Evolutionary conservation across 2,113 vertebrate genomes (phyloP), one percentile per base, ranked within the genome.

Genomic region (Alethe castanea): DNA sequence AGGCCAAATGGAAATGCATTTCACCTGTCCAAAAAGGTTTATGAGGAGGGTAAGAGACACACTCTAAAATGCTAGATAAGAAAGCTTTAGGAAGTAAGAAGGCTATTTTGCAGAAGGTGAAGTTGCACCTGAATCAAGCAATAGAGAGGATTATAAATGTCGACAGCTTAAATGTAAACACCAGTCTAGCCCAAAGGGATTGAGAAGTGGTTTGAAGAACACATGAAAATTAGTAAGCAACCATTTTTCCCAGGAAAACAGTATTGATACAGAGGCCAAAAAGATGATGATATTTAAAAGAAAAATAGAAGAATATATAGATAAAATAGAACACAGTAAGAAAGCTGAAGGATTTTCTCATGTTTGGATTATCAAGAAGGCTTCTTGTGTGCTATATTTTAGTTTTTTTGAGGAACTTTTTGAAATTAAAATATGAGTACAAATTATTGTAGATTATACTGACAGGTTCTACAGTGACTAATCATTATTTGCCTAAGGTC

Each of bases 241-340:
- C 6, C 5, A 38, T 64, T 89, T 91, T 84, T 81, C 60, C 89
- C 38, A 66, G 56, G 20, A 59, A 73, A 38, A 66, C 4, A 83
- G 16, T 15, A 29, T 42, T 42, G 13, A 7, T 38, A 52, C 18
- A 81, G 19, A 54, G 5, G 4, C 16, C 2, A 15, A 95, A 73
- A 2, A 65, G 44, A 42, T 52, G 2, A 77, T 5, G 5, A 79
- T 70, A 76, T 74, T 61, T 17, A 50, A 85, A 81, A 47, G 7
- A 24, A 62, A 79, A 52, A 54, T 8, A 31, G 28, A 16, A 19
- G 2, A 60, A 36, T 0, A 0, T 8, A 14, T 22, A 62, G 28
- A 59, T 17, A 67, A 67, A 53, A 66, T 1, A 33, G 28, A 85
- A 40, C 1, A 35, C 15, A 26, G 8, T 17, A 44, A 72, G 38